Conservation (phyloP, 2,888 invertebrate genomes). For the Branchipolynoe longqiensis region DNA sequence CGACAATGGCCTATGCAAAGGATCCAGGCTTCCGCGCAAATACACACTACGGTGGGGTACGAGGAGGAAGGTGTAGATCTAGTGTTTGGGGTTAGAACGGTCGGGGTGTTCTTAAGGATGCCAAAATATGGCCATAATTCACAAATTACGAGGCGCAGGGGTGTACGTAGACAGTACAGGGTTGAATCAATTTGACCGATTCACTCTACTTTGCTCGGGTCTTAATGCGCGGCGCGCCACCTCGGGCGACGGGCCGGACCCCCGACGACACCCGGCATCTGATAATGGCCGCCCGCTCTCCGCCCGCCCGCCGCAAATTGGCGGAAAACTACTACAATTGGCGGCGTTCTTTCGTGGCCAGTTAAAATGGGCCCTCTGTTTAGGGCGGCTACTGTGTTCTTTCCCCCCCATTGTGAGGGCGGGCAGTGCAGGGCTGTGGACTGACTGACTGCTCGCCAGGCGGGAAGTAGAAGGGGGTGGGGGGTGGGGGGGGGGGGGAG, state of each 20-base stretch:
- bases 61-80: too few relatives aligned
- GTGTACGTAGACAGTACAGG: not conserved
- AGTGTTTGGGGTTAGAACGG: too few relatives aligned
- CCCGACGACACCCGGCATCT: constrained; percentile 6
- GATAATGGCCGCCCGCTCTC: not conserved
- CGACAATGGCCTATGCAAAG: too few relatives aligned
- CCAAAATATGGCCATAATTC: constrained; percentile 24
- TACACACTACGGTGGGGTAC: too few relatives aligned
- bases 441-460: too few relatives aligned
- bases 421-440: too few relatives aligned
- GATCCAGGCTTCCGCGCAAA: too few relatives aligned
- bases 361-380: not conserved
- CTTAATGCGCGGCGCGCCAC: constrained; percentile 1
- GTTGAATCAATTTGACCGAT: constrained; percentile 43
- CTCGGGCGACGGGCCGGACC: not conserved
- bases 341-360: not conserved
- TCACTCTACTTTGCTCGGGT: not conserved
- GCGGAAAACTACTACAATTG: constrained; percentile 1
- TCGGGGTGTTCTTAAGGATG: too few relatives aligned
- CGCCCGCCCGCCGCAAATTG: not conserved
- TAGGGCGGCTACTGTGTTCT: not conserved
- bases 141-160: not conserved
- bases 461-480: too few relatives aligned
- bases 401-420: not conserved
- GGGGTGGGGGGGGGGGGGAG: too few relatives aligned